A percentile compares a stretch with the other conserved stretches of the same genome.
Conservation (phyloP, 2,888 invertebrate genomes). For the Calliopum simillimum region DNA sequence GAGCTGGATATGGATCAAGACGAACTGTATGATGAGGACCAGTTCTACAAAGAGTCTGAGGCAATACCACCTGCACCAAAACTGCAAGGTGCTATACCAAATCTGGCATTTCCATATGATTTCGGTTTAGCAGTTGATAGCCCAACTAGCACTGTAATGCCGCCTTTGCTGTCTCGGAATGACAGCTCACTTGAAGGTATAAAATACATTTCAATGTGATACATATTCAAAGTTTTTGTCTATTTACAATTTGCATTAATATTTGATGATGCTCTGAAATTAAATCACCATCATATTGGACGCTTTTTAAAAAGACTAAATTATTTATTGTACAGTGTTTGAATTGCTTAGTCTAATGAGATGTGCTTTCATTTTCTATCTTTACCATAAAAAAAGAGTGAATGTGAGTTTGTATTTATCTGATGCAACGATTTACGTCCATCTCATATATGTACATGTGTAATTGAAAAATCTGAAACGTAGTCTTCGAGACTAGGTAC, state of each 20-base stretch:
- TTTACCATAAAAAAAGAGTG: no score
- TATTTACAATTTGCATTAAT: constrained; percentile 18
- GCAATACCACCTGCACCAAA: constrained; percentile 71
- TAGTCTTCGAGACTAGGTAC: no score
- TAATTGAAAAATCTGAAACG: no score
- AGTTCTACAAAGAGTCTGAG: constrained; percentile 71
- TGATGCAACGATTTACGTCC: no score
- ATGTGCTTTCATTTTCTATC: no score
- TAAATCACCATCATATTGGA: background rate
- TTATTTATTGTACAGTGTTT: no score
- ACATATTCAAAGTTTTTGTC: no score
- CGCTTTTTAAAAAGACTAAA: no score
- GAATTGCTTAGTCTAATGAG: no score
- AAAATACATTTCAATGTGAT: constrained; percentile 6
- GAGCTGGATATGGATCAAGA: constrained; percentile 70
- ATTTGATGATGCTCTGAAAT: constrained; percentile 21
- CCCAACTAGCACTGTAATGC: constrained; percentile 56
- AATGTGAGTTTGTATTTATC: no score
- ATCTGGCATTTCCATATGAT: constrained; percentile 56
- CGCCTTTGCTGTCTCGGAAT: constrained; percentile 60
- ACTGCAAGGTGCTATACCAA: constrained; percentile 63
- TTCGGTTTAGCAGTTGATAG: constrained; percentile 52
- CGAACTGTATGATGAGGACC: constrained; percentile 70
- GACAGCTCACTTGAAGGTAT: constrained; percentile 63
- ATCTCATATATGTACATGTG: no score